Evolutionary conservation across 2,888 invertebrate species (phyloP).

Genomic region (Andrena dorsata): DNA sequence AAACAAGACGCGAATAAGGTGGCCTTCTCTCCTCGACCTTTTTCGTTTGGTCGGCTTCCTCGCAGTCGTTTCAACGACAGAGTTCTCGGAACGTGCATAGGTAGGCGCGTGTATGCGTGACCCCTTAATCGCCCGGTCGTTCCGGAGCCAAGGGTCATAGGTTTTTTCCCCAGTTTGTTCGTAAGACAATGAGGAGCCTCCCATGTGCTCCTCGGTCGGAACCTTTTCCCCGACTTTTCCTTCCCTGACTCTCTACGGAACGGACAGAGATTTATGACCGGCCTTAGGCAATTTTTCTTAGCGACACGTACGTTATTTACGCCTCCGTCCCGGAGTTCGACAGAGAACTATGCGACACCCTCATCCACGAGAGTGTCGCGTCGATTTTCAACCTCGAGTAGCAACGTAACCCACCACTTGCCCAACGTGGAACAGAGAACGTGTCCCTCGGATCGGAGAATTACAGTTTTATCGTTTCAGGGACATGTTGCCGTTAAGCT

Average conservation of each 20-base stretch:
- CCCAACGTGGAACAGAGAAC: too few species aligned
- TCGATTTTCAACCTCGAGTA: background rate
- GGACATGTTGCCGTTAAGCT: slow-evolving; percentile 79
- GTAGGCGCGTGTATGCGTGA: slow-evolving; percentile 22
- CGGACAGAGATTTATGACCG: slow-evolving; percentile 55
- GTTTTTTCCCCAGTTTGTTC: slow-evolving; percentile 16
- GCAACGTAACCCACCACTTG: too few species aligned
- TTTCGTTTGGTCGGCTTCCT: slow-evolving; percentile 12
- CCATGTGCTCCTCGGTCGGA: slow-evolving; percentile 38
- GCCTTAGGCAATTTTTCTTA: slow-evolving; percentile 35
- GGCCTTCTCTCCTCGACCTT: slow-evolving; percentile 6
- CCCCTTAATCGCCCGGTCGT: slow-evolving; percentile 37
- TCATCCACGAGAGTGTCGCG: background rate
- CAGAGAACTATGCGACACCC: background rate
- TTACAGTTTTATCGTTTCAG: slow-evolving; percentile 59
- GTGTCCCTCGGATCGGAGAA: background rate
- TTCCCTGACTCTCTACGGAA: background rate
- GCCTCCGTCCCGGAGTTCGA: background rate
- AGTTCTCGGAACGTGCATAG: slow-evolving; percentile 57
- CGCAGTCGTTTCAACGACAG: slow-evolving; percentile 7
- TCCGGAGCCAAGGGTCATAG: slow-evolving; percentile 35
- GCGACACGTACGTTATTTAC: slow-evolving; percentile 18
- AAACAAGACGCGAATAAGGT: slow-evolving; percentile 56
- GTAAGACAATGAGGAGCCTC: slow-evolving; percentile 56
- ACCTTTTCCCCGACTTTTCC: slow-evolving; percentile 43